These are phyloP conservation scores for Batillaria attramentaria DNA, from an alignment of 1,140 invertebrate genomes.

Conservation along the genomic window DNA sequence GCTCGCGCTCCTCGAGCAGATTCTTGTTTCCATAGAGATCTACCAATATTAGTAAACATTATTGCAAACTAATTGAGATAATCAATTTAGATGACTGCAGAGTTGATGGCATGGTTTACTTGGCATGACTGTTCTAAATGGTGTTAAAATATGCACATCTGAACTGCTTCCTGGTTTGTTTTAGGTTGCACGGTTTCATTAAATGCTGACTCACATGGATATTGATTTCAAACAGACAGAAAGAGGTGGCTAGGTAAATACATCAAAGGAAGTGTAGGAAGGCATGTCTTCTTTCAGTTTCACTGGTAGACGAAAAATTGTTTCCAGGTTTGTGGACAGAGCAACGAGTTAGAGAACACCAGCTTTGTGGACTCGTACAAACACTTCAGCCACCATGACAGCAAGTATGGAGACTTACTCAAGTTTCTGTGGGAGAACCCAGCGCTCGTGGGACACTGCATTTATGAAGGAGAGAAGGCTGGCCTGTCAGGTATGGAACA, in stretches of 20 bases:
- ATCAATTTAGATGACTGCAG: too few species aligned
- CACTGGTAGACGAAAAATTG: too few species aligned
- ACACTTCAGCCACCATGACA: constrained; percentile 79
- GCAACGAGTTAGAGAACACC: constrained; percentile 80
- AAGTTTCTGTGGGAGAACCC: constrained; percentile 83
- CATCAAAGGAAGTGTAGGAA: too few species aligned
- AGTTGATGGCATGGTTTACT: too few species aligned
- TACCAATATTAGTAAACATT: too few species aligned
- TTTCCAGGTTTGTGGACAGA: constrained; percentile 24
- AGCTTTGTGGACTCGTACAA: constrained; percentile 92
- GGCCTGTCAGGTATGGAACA: constrained; percentile 69
- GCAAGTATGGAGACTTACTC: constrained; percentile 85
- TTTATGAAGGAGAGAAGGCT: constrained; percentile 83
- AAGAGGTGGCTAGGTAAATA: too few species aligned
- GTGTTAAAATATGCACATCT: too few species aligned
- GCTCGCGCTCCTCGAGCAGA: too few species aligned
- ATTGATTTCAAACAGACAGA: not conserved
- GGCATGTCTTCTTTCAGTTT: too few species aligned
- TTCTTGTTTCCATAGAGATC: too few species aligned
- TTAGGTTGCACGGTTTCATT: not conserved
- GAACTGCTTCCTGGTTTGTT: not conserved
- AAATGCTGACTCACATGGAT: not conserved
- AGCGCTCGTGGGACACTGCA: constrained; percentile 83
- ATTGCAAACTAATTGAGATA: too few species aligned
- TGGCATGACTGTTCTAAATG: too few species aligned